Evolutionary conservation across 2,888 invertebrate genomes (phyloP), one percentile per base, ranked within the genome.

Genomic region (Apodemia mormo): DNA sequence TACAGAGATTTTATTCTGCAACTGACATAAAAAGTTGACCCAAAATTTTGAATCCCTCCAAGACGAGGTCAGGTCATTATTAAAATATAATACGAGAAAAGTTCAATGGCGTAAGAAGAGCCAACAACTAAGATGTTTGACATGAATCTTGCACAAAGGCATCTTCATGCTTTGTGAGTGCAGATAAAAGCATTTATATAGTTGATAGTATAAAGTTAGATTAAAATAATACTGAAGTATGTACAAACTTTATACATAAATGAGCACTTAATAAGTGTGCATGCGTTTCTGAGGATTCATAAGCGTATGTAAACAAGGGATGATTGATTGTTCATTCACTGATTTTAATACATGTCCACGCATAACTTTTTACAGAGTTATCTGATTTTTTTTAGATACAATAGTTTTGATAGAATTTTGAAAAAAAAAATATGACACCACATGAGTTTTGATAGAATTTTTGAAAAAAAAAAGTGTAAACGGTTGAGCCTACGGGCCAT

Each of bases 61-160:
- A 58, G 30, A 58, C n/a, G 29, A 8, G 54, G 9, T 10, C 58
- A 10, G 3, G 58, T 58, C 3, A 10, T 8, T 30, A 10, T 10
- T 45, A 45, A 45, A 45, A 58, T 30, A 30, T 4, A 58, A 58
- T 58, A 58, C 30, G 10, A 58, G 58, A 58, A 58, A 58, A 58
- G 9, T 54, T 9, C 22, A 54, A 58, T 58, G 30, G 10, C 29
- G 58, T 58, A 22, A 58, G 29, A 58, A 58, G 8, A 58, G 58
- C 10, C 58, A 58, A 58, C 58, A 58, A 58, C 10, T 58, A 29
- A 58, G 30, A 58, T 58, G 58, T 29, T 58, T 58, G 58, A n/a
- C 29, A 30, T 58, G 58, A 30, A 58, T 30, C 58, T 58, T 58
- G 58, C 30, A 58, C 58, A 58, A 58, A 58, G 29, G 58, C 58